Percentiles rank a stretch among this genome's conserved stretches.
These are phyloP conservation scores for Nephotettix cincticeps DNA, from an alignment of 1,140 invertebrate genomes.

Conservation along the genomic window DNA sequence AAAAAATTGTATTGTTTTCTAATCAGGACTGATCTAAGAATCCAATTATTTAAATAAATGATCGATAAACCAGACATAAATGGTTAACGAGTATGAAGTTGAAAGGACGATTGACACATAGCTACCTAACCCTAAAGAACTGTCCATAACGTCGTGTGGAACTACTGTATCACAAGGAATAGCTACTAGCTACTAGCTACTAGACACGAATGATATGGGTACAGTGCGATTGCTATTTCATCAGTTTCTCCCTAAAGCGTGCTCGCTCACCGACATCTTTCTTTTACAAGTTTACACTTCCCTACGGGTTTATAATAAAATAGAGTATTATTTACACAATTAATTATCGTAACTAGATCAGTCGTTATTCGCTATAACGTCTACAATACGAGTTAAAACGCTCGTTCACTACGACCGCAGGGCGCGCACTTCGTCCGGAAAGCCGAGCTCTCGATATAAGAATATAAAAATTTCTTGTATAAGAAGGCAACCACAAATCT, in stretches of 20 bases:
- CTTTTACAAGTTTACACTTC: conserved; percentile 9
- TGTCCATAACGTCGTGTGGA: no score
- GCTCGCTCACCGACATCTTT: conserved; percentile 8
- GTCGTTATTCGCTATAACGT: conserved; percentile 9
- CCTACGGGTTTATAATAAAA: conserved; percentile 13
- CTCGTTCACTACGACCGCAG: not conserved
- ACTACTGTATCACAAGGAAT: no score
- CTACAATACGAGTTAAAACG: conserved; percentile 10
- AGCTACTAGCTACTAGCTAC: no score
- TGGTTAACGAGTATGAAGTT: no score
- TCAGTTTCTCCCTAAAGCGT: not conserved
- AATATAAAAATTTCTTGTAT: conserved; percentile 24
- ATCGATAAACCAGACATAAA: no score
- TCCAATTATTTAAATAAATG: no score
- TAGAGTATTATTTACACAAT: conserved; percentile 22
- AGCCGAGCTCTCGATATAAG: conserved; percentile 5
- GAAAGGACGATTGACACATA: no score
- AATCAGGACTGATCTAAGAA: no score
- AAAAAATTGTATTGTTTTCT: no score
- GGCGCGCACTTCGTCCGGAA: not conserved
- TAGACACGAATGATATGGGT: conserved; percentile 18
- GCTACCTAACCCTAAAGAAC: no score
- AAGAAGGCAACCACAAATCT: conserved; percentile 23
- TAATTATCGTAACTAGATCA: conserved; percentile 9
- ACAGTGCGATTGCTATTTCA: not conserved